Evolutionary conservation across 2,888 invertebrate species (phyloP).

Genomic region (Aphidius colemani): DNA sequence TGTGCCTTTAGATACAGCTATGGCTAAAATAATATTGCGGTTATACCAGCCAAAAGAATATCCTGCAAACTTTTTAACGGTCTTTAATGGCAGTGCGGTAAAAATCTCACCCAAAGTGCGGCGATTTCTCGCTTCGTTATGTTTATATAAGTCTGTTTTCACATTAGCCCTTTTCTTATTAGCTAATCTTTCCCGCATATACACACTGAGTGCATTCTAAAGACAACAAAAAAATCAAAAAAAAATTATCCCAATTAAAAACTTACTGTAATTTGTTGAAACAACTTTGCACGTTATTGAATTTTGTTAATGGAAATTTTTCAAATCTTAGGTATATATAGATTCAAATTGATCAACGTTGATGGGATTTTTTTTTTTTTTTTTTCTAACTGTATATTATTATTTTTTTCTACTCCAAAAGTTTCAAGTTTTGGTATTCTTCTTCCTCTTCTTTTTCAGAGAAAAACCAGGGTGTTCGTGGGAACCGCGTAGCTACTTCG

Average conservation of each 20-base stretch:
- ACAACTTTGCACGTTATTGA: too few species aligned
- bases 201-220: too few species aligned
- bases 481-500: slow-evolving; percentile 52
- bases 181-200: neutral
- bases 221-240: neutral
- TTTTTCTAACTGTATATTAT: too few species aligned
- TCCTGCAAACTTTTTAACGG: slow-evolving; percentile 32
- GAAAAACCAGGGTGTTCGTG: slow-evolving; percentile 53
- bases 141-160: slow-evolving; percentile 15
- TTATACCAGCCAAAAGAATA: too few species aligned
- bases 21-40: too few species aligned
- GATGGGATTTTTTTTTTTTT: too few species aligned
- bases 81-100: slow-evolving; percentile 38
- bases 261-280: neutral
- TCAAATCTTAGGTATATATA: too few species aligned
- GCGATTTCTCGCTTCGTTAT: slow-evolving; percentile 25
- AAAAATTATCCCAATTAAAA: neutral
- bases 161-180: neutral
- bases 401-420: too few species aligned
- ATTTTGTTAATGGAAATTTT: too few species aligned
- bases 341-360: too few species aligned
- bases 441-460: slow-evolving; percentile 39
- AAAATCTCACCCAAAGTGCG: slow-evolving; percentile 37
- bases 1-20: too few species aligned
- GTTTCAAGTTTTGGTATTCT: too few species aligned